These are phyloP conservation scores for Miniopterus natalensis DNA, from an alignment of 2,113 vertebrate species.

Conservation along the genomic window DNA sequence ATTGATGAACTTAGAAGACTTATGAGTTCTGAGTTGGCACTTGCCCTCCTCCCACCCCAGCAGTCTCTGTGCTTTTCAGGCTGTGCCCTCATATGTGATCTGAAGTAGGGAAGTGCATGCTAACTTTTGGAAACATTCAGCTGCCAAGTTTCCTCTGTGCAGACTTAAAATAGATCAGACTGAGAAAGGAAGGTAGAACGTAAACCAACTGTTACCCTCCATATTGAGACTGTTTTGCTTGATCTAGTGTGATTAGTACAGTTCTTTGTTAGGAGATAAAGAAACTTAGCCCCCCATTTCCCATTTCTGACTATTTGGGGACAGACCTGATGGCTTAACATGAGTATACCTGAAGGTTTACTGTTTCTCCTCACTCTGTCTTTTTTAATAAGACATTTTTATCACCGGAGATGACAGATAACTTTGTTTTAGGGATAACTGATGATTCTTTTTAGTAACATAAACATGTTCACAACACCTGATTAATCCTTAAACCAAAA, in stretches of 20 bases:
- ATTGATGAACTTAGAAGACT: neutral
- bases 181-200: constrained; percentile 88
- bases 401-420: neutral
- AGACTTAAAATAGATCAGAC: constrained; percentile 90
- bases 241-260: constrained; percentile 83
- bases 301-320: constrained; percentile 84
- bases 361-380: constrained; percentile 82
- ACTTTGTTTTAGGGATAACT: constrained; percentile 32
- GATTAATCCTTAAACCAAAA: constrained; percentile 13
- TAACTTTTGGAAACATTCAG: constrained; percentile 88
- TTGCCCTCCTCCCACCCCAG: constrained; percentile 62
- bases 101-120: constrained; percentile 86
- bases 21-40: neutral
- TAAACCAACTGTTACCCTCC: constrained; percentile 82
- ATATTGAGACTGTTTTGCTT: constrained; percentile 84
- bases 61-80: constrained; percentile 67
- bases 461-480: neutral
- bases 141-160: constrained; percentile 89
- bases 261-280: constrained; percentile 87
- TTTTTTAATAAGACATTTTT: constrained; percentile 85
- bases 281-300: constrained; percentile 86
- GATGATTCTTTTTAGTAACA: neutral
- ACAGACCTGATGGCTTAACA: constrained; percentile 73
- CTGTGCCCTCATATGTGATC: constrained; percentile 77
- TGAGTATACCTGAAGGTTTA: constrained; percentile 66